phyloP scores from a whole-genome alignment of 2,797 vertebrate species.

The Brotula barbata region DNA sequence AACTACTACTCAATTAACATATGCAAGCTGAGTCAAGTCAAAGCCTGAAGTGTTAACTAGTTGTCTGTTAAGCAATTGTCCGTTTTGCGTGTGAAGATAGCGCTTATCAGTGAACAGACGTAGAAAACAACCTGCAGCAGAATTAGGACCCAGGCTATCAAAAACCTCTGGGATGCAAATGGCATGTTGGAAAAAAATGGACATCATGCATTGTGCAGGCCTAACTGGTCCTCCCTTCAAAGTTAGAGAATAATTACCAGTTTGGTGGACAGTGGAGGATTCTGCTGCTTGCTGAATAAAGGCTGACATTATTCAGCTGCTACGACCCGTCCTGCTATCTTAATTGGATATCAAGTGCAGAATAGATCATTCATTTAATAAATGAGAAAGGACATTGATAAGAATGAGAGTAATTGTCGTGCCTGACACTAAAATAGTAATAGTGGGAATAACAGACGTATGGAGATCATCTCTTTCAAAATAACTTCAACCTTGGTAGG shows the following conservation, averaged over 20 bases:
- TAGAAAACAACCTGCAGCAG: too few species aligned
- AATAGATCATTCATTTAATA: conserved; percentile 60
- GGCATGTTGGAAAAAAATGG: too few species aligned
- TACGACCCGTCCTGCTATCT: conserved; percentile 44
- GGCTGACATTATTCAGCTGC: conserved; percentile 36
- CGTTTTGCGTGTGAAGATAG: conserved; percentile 9
- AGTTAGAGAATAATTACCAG: conserved; percentile 1
- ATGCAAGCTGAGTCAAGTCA: conserved; percentile 44
- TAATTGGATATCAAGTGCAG: conserved; percentile 62
- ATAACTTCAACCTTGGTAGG: neutral
- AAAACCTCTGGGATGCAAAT: too few species aligned
- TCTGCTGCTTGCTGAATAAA: conserved; percentile 19
- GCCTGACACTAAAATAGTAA: conserved; percentile 34
- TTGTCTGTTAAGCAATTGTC: conserved; percentile 52
- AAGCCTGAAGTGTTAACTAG: conserved; percentile 59
- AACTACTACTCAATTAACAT: conserved; percentile 62
- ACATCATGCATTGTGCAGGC: too few species aligned
- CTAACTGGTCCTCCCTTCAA: neutral
- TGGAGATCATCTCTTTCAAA: conserved; percentile 3
- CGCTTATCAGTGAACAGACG: conserved; percentile 10
- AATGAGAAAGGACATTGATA: conserved; percentile 53
- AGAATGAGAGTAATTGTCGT: conserved; percentile 45
- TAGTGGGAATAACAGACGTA: conserved; percentile 22
- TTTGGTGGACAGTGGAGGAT: conserved; percentile 22
- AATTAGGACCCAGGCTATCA: too few species aligned